phyloP scores from a whole-genome alignment of 2,113 vertebrate species.

The Lophius piscatorius region DNA sequence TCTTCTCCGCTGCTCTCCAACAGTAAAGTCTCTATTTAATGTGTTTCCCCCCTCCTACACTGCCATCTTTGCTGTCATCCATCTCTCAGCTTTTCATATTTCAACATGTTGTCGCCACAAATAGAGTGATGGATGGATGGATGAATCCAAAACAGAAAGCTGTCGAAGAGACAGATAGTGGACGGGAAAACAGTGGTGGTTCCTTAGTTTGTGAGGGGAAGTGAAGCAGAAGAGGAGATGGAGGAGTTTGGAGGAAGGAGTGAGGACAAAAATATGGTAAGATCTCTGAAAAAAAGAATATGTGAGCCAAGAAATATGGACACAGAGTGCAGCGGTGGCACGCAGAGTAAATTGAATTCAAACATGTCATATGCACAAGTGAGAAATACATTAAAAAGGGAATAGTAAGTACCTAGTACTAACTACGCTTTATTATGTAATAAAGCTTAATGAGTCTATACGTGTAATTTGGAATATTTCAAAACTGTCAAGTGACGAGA shows the following conservation, averaged over 20 bases:
- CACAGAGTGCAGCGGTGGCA: constrained; percentile 29
- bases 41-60: constrained; percentile 41
- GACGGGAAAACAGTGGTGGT: constrained; percentile 24
- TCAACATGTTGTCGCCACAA: constrained; percentile 41
- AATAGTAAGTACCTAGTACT: too few species aligned
- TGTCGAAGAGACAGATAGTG: constrained; percentile 36
- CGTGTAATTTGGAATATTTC: too few species aligned
- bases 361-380: constrained; percentile 13
- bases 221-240: constrained; percentile 68
- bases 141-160: constrained; percentile 37
- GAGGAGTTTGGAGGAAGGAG: constrained; percentile 47
- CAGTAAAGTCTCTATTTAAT: constrained; percentile 63
- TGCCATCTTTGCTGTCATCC: constrained; percentile 29
- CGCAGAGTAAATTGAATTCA: too few species aligned
- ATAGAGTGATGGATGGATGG: constrained; percentile 51
- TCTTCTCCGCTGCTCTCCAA: constrained; percentile 47
- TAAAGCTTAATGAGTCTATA: too few species aligned
- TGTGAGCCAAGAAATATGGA: constrained; percentile 18
- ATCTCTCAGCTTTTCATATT: constrained; percentile 47
- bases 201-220: constrained; percentile 49
- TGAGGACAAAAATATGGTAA: constrained; percentile 46
- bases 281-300: constrained; percentile 35
- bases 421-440: too few species aligned
- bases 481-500: too few species aligned
- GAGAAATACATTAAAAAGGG: constrained; percentile 6